A percentile compares a stretch with the other conserved stretches of the same genome.
Evolutionary conservation across 1,140 invertebrate species (phyloP).

Genomic region (Popillia japonica): DNA sequence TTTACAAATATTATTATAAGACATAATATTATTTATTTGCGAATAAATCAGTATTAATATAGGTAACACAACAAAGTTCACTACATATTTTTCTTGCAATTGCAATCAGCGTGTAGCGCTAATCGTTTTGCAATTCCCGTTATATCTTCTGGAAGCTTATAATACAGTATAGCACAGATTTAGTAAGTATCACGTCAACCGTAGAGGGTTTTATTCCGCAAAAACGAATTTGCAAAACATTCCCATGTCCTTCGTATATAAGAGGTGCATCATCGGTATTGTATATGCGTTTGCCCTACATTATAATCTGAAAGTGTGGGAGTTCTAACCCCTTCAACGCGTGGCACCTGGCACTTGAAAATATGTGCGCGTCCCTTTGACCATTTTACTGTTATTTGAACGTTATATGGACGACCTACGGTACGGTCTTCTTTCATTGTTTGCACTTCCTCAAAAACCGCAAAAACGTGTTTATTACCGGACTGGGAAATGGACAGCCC

Average conservation of each 20-base stretch:
- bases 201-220: not conserved
- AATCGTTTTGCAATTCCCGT: no score
- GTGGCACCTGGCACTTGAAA: slow-evolving; percentile 32
- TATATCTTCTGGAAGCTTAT: not conserved
- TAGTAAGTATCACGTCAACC: slow-evolving; percentile 19
- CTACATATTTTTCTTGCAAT: no score
- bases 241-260: slow-evolving; percentile 24
- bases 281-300: slow-evolving; percentile 22
- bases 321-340: slow-evolving; percentile 32
- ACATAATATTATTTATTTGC: no score
- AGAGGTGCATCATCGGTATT: not conserved
- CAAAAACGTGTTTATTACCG: slow-evolving; percentile 31
- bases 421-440: slow-evolving; percentile 18
- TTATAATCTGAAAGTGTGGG: slow-evolving; percentile 28
- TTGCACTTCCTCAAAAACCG: slow-evolving; percentile 28
- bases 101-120: no score
- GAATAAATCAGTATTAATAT: no score
- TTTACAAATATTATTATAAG: no score
- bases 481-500: not conserved
- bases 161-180: slow-evolving; percentile 7
- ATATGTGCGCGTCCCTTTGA: slow-evolving; percentile 23
- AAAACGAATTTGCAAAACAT: slow-evolving; percentile 17
- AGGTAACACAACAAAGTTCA: no score
- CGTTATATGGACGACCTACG: no score
- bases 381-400: slow-evolving; percentile 29